A percentile compares a stretch with the other conserved stretches of the same genome.
Conservation (phyloP, 92 coral and sea anemone species). For the Bergia sp. region DNA sequence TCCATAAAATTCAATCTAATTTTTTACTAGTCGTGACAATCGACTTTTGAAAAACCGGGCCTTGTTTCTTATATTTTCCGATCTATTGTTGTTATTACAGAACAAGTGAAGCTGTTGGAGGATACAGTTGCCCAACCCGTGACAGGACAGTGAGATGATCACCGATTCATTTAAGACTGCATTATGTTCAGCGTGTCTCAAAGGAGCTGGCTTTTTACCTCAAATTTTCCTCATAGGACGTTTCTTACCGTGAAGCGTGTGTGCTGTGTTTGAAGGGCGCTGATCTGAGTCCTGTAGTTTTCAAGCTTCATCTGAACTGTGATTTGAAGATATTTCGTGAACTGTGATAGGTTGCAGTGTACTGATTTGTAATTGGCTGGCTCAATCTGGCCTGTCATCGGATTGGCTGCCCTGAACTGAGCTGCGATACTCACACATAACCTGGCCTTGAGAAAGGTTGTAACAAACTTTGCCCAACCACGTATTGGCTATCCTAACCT, state of each 20-base stretch:
- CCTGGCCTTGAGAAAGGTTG: background rate
- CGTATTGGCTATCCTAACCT: background rate
- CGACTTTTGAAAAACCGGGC: background rate
- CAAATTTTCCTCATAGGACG: background rate
- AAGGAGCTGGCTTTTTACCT: background rate
- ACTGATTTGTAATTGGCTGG: background rate
- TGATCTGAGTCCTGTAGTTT: background rate
- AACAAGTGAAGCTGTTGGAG: constrained; percentile 70
- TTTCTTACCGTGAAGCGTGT: no score
- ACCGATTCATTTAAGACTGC: background rate
- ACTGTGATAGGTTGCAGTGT: background rate
- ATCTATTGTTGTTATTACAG: constrained; percentile 43
- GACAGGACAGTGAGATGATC: background rate
- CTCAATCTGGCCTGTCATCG: background rate
- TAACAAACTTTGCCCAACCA: no score
- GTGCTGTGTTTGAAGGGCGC: no score
- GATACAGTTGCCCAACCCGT: constrained; percentile 60
- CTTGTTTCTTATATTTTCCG: background rate
- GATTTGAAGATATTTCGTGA: background rate
- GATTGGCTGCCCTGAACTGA: background rate
- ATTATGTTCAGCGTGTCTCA: background rate
- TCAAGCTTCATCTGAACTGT: background rate
- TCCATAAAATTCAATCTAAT: background rate
- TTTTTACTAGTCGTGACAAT: background rate
- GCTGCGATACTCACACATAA: background rate